These are phyloP conservation scores for Gila robusta DNA, from an alignment of 2,797 vertebrate species.

Conservation along the genomic window DNA sequence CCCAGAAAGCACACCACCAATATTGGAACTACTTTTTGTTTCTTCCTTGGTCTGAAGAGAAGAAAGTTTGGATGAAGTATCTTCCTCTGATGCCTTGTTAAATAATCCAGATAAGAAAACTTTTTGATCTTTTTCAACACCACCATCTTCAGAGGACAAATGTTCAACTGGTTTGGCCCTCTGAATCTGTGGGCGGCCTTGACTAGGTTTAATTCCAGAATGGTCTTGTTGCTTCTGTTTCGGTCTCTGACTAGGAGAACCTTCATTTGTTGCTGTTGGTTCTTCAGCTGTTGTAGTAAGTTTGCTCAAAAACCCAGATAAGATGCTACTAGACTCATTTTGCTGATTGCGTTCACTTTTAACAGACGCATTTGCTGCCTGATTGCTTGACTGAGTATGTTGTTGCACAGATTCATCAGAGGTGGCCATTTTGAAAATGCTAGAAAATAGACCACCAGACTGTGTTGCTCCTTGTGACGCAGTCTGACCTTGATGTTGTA, in stretches of 20 bases:
- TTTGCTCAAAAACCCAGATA: conserved; percentile 78
- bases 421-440: conserved; percentile 81
- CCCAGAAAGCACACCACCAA: conserved; percentile 70
- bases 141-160: conserved; percentile 67
- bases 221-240: conserved; percentile 64
- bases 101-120: conserved; percentile 85
- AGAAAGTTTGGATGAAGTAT: conserved; percentile 66
- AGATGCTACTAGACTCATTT: conserved; percentile 73
- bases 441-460: conserved; percentile 82
- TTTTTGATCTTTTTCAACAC: conserved; percentile 76
- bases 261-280: conserved; percentile 49
- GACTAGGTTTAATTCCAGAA: conserved; percentile 56
- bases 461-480: conserved; percentile 60
- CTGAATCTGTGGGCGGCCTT: conserved; percentile 75
- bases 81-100: conserved; percentile 76
- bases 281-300: conserved; percentile 73
- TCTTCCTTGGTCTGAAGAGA: conserved; percentile 63
- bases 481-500: conserved; percentile 47
- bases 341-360: conserved; percentile 62
- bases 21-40: conserved; percentile 60
- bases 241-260: conserved; percentile 61
- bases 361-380: conserved; percentile 56
- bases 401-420: conserved; percentile 72
- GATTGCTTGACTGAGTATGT: conserved; percentile 56
- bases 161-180: conserved; percentile 76